Evolutionary conservation across 2,113 vertebrate genomes (phyloP).

Genomic region (Clarias batrachus): DNA sequence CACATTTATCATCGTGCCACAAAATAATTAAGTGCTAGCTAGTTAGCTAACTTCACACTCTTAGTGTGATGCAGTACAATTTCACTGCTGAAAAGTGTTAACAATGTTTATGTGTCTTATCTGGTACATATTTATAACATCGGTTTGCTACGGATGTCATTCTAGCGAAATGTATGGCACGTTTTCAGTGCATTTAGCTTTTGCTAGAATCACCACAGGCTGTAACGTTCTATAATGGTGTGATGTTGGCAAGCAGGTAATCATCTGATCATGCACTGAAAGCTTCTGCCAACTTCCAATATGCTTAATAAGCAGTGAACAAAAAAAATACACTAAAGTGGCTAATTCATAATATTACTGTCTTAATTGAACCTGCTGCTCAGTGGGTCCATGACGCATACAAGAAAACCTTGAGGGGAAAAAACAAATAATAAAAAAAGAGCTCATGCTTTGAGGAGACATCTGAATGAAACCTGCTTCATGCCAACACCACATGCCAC

Average conservation of each 20-base stretch:
- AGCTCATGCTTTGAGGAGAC: not conserved
- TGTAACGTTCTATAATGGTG: not conserved
- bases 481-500: slow-evolving; percentile 1
- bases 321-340: not conserved
- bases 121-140: not conserved
- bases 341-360: not conserved
- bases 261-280: not conserved
- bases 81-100: not conserved
- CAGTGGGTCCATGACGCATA: not conserved
- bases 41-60: not conserved
- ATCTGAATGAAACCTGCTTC: not conserved
- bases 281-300: not conserved
- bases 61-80: not conserved
- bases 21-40: not conserved
- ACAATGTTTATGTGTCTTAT: not conserved
- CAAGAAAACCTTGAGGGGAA: no score
- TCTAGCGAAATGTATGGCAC: not conserved
- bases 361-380: not conserved
- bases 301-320: not conserved
- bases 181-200: not conserved
- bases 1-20: not conserved
- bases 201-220: not conserved
- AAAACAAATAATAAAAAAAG: not conserved
- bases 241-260: not conserved
- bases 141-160: not conserved